Evolutionary conservation across 1,140 invertebrate species (phyloP).

Genomic region (Aphelenchoides fujianensis): DNA sequence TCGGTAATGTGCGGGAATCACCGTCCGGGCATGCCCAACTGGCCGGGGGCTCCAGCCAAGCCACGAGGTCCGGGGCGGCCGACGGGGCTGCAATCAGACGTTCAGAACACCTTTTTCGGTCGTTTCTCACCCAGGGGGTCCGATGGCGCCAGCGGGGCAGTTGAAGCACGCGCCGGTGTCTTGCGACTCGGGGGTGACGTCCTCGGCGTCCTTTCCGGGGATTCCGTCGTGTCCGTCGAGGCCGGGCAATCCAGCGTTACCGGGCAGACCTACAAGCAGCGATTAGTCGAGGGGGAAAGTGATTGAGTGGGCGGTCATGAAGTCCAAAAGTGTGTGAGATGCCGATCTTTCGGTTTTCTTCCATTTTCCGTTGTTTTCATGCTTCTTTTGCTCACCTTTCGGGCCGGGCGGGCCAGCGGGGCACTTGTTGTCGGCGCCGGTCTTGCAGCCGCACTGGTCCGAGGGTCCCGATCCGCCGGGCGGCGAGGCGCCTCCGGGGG

Average conservation of each 20-base stretch:
- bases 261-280: not conserved
- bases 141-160: constrained; percentile 18
- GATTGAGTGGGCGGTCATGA: not conserved
- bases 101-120: not conserved
- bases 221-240: constrained; percentile 26
- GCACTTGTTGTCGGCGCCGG: constrained; percentile 25
- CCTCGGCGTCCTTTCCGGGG: constrained; percentile 13
- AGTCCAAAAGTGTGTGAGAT: not conserved
- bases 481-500: constrained; percentile 19
- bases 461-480: constrained; percentile 10
- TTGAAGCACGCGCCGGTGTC: constrained; percentile 25
- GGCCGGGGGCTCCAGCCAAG: not conserved
- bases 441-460: constrained; percentile 22
- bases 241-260: constrained; percentile 15
- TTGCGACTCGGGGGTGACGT: constrained; percentile 25
- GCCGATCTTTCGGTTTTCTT: not conserved
- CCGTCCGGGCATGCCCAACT: not conserved
- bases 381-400: constrained; percentile 2
- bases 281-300: not conserved
- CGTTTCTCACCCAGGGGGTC: not conserved
- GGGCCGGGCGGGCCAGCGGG: constrained; percentile 25
- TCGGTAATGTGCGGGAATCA: not conserved
- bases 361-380: not conserved
- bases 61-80: constrained; percentile 20
- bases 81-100: constrained; percentile 1